Percentiles rank a stretch among this genome's conserved stretches.
Conservation (phyloP, 2,113 vertebrate genomes). For the Prunella himalayana region DNA sequence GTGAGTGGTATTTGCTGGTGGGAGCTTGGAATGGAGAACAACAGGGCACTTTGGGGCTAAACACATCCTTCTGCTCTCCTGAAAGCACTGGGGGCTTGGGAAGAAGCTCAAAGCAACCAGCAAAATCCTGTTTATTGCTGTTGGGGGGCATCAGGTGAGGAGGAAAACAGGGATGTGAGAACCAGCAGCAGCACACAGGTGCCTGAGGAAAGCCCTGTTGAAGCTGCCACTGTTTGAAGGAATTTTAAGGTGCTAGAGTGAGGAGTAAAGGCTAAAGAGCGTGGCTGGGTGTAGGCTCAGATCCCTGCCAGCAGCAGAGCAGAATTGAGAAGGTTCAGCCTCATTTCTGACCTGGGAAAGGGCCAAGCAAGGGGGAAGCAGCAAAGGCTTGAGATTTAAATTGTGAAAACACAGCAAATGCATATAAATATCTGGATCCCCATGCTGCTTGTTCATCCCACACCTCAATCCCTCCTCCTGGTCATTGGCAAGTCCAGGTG, state of each 20-base stretch:
- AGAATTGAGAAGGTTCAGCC: not conserved
- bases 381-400: not conserved
- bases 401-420: not conserved
- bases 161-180: not conserved
- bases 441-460: not conserved
- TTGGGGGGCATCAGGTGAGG: not conserved
- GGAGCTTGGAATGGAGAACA: not conserved
- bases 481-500: not conserved
- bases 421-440: not conserved
- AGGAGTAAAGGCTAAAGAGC: not conserved
- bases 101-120: not conserved
- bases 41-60: not conserved
- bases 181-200: fast-evolving
- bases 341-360: not conserved
- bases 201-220: not conserved
- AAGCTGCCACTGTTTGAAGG: not conserved
- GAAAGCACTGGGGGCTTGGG: not conserved
- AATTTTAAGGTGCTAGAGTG: not conserved
- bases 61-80: not conserved
- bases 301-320: too few relatives aligned
- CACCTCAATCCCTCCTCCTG: not conserved
- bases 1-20: not conserved
- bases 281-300: fast-evolving
- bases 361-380: not conserved
- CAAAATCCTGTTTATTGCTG: not conserved